Evolutionary conservation across 2,113 vertebrate species (phyloP), one percentile per base, ranked within the genome.

Genomic region (Polypterus bichir): DNA sequence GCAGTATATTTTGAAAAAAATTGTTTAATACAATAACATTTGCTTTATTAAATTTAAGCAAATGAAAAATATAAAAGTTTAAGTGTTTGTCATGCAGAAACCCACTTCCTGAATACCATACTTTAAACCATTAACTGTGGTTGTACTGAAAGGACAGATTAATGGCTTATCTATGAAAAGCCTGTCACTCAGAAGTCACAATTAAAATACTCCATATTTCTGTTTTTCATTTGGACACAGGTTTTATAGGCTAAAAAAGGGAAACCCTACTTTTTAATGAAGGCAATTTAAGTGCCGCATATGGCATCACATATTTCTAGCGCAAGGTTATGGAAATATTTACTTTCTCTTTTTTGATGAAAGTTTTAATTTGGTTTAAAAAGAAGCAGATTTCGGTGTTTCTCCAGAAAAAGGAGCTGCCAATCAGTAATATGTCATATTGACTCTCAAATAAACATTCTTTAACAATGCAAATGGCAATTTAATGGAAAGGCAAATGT

Each of bases 311-410:
- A 47, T 71, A 66, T 70, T 74, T 55, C 63, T 68, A 68, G 64
- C 67, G 64, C 74, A 80, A 76, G 66, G 55, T 79, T 70, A 62
- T 64, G 64, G 71, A 74, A 76, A 67, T 65, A 64, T 69, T 70
- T 27, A 27, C 27, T 27, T 27, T 27, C 27, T 27, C 27, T 27
- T 27, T 27, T 27, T 64, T 54, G 59, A 54, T 48, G 59, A 66
- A 62, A 63, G 60, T 44, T 61, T 66, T 49, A 49, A 57, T 54
- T 27, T 62, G 46, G 60, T 66, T 66, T 62, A 62, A 66, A 66
- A 59, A 51, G 46, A 54, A 66, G 49, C 49, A 62, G 60, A 66
- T 51, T 62, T 52, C 9, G 3, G 4, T 11, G 51, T 9, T 5
- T 55, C 53, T 58, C 54, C 48, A 46, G 60, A 49, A 45, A n/a